Percentiles rank a stretch among this genome's conserved stretches.
Evolutionary conservation across 2,113 vertebrate species (phyloP).

Genomic region (Grus americana): DNA sequence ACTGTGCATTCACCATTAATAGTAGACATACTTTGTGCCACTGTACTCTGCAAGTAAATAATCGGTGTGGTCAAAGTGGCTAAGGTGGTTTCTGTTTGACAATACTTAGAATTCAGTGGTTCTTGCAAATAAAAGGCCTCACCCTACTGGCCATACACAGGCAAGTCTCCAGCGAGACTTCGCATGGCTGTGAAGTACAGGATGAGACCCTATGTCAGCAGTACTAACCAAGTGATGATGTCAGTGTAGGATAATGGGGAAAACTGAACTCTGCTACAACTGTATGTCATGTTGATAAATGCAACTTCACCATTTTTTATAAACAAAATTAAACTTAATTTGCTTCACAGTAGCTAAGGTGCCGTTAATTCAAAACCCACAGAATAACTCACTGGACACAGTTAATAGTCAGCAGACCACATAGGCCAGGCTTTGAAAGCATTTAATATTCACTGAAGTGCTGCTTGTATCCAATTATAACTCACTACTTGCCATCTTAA

Average conservation of each 20-base stretch:
- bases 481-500: slow-evolving; percentile 91
- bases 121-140: not conserved
- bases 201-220: not conserved
- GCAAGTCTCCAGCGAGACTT: not conserved
- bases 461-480: slow-evolving; percentile 98
- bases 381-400: slow-evolving; percentile 78
- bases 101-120: not conserved
- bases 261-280: slow-evolving; percentile 52
- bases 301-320: slow-evolving; percentile 62
- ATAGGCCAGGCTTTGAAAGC: slow-evolving; percentile 84
- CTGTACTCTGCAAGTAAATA: not conserved
- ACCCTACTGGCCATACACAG: not conserved
- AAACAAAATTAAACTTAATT: slow-evolving; percentile 76
- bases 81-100: not conserved
- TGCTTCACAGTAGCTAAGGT: slow-evolving; percentile 69
- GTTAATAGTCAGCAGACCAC: slow-evolving; percentile 87
- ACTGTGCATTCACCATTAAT: not conserved
- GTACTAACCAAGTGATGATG: slow-evolving; percentile 25
- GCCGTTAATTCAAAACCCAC: slow-evolving; percentile 67
- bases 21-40: not conserved
- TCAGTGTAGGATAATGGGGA: slow-evolving; percentile 47
- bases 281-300: slow-evolving; percentile 65
- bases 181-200: not conserved
- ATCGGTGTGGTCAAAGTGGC: not conserved
- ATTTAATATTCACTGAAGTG: slow-evolving; percentile 92